phyloP scores from a whole-genome alignment of 1,140 invertebrate species.

The Cotesia vestalis region DNA sequence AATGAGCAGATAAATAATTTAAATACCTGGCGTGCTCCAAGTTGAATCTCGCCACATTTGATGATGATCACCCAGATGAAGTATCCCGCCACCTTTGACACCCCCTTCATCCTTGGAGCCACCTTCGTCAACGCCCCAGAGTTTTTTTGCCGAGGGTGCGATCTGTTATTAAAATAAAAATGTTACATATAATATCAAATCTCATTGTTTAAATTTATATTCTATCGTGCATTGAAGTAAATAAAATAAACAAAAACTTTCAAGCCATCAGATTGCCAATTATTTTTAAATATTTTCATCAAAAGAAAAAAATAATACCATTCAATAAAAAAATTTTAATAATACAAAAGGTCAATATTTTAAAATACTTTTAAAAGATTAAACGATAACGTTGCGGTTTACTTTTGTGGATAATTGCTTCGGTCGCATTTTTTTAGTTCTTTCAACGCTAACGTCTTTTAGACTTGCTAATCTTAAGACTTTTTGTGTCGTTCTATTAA shows the following conservation, averaged over 20 bases:
- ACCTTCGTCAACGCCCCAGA: constrained; percentile 84
- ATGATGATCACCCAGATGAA: constrained; percentile 82
- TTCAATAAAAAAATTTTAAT: no score
- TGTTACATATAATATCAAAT: background rate
- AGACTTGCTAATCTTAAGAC: constrained; percentile 7
- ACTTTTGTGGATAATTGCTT: no score
- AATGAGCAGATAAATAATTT: constrained; percentile 12
- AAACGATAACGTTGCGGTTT: no score
- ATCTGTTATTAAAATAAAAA: constrained; percentile 71
- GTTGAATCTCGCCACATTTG: constrained; percentile 88
- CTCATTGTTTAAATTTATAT: no score
- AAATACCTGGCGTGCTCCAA: constrained; percentile 83
- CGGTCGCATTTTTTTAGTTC: background rate
- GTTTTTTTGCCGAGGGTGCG: constrained; percentile 85
- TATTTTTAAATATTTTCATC: background rate
- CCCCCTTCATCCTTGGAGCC: constrained; percentile 73
- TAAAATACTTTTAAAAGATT: no score
- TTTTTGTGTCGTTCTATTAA: constrained; percentile 18
- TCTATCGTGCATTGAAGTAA: no score
- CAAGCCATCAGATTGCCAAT: background rate
- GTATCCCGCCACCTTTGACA: constrained; percentile 71
- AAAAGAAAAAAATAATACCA: background rate
- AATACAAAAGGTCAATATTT: no score
- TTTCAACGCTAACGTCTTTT: background rate
- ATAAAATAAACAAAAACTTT: background rate